These are phyloP conservation scores for Eurytemora carolleeae DNA, from an alignment of 1,140 invertebrate genomes.

Conservation along the genomic window DNA sequence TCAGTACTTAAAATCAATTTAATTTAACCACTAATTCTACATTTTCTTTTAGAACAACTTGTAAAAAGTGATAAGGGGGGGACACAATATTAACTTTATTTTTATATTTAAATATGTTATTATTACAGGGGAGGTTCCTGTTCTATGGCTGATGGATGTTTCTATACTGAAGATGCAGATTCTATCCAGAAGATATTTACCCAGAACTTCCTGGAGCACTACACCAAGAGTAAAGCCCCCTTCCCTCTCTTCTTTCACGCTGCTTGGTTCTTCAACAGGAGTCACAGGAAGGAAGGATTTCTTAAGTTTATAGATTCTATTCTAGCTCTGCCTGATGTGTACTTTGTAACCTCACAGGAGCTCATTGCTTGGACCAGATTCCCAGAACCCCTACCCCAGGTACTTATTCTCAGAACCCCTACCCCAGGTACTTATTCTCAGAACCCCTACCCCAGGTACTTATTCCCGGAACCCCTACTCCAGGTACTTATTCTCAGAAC, in stretches of 20 bases:
- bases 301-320: slow-evolving; percentile 24
- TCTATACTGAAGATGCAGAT: slow-evolving; percentile 21
- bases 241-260: slow-evolving; percentile 25
- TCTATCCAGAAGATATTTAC: slow-evolving; percentile 25
- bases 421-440: not conserved
- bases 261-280: slow-evolving; percentile 23
- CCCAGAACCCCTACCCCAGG: slow-evolving; percentile 21
- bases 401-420: slow-evolving; percentile 20
- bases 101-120: too few relatives aligned
- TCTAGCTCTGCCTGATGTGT: slow-evolving; percentile 25
- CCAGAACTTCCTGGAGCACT: slow-evolving; percentile 26
- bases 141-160: slow-evolving; percentile 26
- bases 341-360: slow-evolving; percentile 25
- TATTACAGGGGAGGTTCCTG: slow-evolving; percentile 19
- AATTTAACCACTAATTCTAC: too few relatives aligned
- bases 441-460: slow-evolving; percentile 16
- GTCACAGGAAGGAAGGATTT: slow-evolving; percentile 21
- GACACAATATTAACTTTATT: too few relatives aligned
- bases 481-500: too few relatives aligned
- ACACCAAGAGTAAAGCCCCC: slow-evolving; percentile 24
- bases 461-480: slow-evolving; percentile 19
- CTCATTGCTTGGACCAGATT: slow-evolving; percentile 26
- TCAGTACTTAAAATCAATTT: too few relatives aligned
- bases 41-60: too few relatives aligned
- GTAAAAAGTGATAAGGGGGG: too few relatives aligned